Conservation (phyloP, 2,113 vertebrate species). For the Sorex araneus region DNA sequence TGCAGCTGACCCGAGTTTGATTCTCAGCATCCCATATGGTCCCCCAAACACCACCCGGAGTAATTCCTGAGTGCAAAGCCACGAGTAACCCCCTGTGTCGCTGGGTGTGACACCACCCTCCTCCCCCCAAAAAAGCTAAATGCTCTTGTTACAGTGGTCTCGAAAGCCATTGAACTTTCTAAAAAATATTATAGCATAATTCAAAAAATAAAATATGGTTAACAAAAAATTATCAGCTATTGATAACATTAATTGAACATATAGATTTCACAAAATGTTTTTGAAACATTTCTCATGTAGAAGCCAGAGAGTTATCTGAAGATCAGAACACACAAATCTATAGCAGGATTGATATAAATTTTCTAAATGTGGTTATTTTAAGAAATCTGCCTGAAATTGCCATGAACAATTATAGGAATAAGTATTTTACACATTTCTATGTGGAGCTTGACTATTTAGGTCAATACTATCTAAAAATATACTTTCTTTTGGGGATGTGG, state of each 20-base stretch:
- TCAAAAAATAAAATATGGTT: background rate
- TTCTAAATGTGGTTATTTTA: background rate
- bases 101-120: too few relatives aligned
- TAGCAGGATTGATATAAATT: background rate
- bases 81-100: too few relatives aligned
- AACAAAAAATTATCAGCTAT: conserved; percentile 23
- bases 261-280: background rate
- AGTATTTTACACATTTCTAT: background rate
- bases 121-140: background rate
- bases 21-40: too few relatives aligned
- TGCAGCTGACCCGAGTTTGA: too few relatives aligned
- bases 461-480: background rate
- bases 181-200: background rate
- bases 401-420: background rate
- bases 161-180: background rate
- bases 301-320: background rate
- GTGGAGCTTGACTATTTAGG: background rate
- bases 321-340: background rate
- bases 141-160: background rate
- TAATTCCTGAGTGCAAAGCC: too few relatives aligned
- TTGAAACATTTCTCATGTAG: background rate
- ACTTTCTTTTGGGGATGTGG: background rate
- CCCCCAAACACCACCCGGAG: too few relatives aligned
- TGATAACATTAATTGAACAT: background rate
- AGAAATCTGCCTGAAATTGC: background rate